Evolutionary conservation across 2,113 vertebrate genomes (phyloP).

Genomic region (Salvator merianae): DNA sequence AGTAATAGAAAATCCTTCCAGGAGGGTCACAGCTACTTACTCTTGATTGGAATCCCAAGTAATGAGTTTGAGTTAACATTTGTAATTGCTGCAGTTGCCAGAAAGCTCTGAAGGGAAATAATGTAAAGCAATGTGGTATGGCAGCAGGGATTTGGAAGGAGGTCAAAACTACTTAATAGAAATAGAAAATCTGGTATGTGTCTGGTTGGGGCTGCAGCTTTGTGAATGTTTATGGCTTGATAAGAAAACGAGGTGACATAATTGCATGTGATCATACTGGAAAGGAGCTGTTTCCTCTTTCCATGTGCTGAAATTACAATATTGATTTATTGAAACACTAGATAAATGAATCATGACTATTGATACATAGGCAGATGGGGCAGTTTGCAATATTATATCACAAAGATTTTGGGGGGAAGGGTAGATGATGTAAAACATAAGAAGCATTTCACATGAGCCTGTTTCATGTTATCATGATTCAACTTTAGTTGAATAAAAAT

Average conservation of each 20-base stretch:
- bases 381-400: background rate
- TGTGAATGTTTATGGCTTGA: slow-evolving; percentile 4
- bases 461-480: background rate
- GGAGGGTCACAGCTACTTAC: slow-evolving; percentile 46
- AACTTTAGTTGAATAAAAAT: background rate
- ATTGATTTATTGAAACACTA: background rate
- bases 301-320: background rate
- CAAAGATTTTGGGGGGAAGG: background rate
- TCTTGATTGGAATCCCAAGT: slow-evolving; percentile 33
- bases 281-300: background rate
- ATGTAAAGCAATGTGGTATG: slow-evolving; percentile 38
- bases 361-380: background rate
- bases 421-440: background rate
- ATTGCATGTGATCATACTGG: background rate
- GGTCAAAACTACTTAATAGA: slow-evolving; percentile 37
- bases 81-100: slow-evolving; percentile 27
- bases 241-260: slow-evolving; percentile 6
- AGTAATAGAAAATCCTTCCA: slow-evolving; percentile 33
- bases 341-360: background rate
- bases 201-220: slow-evolving; percentile 1
- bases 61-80: slow-evolving; percentile 52
- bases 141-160: slow-evolving; percentile 29
- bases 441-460: background rate
- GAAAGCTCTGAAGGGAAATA: slow-evolving; percentile 39
- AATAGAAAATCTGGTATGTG: background rate